Conservation (phyloP, 2,113 vertebrate species). For the Electrona antarctica region DNA sequence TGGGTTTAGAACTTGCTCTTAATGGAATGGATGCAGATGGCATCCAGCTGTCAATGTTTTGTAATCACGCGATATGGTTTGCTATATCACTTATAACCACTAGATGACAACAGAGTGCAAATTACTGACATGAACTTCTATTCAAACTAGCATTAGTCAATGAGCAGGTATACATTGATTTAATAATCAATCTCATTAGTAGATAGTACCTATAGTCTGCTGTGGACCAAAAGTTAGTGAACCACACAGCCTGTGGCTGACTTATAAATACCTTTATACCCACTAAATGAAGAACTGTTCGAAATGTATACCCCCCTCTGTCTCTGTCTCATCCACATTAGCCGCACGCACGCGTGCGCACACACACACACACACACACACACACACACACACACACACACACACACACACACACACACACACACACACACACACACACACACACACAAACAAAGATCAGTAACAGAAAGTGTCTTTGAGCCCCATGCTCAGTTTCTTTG, state of each 20-base stretch:
- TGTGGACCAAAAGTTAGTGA: neutral
- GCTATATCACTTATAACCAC: conserved; percentile 42
- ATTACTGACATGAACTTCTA: conserved; percentile 27
- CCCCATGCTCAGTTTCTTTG: no score
- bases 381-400: conserved; percentile 3
- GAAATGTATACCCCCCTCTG: no score
- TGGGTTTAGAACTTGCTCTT: conserved; percentile 11
- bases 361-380: neutral
- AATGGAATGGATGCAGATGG: conserved; percentile 6
- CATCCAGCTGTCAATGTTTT: neutral
- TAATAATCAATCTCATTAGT: conserved; percentile 43
- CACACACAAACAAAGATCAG: no score
- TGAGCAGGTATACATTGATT: conserved; percentile 44
- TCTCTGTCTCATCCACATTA: neutral
- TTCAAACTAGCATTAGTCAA: conserved; percentile 55
- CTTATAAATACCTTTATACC: neutral
- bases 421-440: neutral
- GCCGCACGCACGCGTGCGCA: neutral
- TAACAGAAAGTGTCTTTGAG: no score
- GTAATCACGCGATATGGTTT: neutral
- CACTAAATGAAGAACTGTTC: no score
- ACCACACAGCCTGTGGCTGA: conserved; percentile 23
- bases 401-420: neutral
- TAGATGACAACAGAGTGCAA: conserved; percentile 71
- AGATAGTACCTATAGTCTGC: conserved; percentile 6